A percentile compares a stretch with the other conserved stretches of the same genome.
Conservation (phyloP, 2,797 vertebrate species). For the Brotula barbata region DNA sequence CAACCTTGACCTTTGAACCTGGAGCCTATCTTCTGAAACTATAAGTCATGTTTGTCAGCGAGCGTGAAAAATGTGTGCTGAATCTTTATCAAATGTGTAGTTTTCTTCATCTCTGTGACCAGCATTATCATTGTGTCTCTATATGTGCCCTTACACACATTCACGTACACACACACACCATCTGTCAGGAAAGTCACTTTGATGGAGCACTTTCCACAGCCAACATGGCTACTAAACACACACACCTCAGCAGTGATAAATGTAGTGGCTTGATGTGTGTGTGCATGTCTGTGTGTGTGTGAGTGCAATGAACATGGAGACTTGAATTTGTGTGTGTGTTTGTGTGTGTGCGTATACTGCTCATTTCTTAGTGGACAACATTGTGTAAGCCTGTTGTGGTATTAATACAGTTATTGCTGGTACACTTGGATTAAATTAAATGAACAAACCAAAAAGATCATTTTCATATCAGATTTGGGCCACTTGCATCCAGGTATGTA, state of each 20-base stretch:
- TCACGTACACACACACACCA: slow-evolving; percentile 35
- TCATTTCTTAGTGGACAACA: no score
- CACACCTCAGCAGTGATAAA: slow-evolving; percentile 65
- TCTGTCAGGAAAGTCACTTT: slow-evolving; percentile 47
- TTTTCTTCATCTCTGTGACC: slow-evolving; percentile 38
- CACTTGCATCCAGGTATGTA: no score
- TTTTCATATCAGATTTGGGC: no score
- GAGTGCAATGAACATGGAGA: not conserved
- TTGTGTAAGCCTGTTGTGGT: no score
- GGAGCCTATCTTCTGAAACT: slow-evolving; percentile 8
- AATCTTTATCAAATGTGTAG: slow-evolving; percentile 38
- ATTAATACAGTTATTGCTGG: no score
- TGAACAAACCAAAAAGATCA: no score
- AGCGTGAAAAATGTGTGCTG: not conserved
- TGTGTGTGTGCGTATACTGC: slow-evolving; percentile 2
- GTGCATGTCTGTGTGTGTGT: slow-evolving; percentile 14
- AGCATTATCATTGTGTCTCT: slow-evolving; percentile 33
- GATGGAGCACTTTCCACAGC: slow-evolving; percentile 65
- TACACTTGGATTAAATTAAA: no score
- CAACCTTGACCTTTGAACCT: slow-evolving; percentile 36
- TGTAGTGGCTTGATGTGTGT: slow-evolving; percentile 25
- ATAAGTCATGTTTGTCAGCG: slow-evolving; percentile 13
- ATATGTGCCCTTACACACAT: slow-evolving; percentile 2
- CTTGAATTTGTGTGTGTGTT: not conserved
- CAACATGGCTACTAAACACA: slow-evolving; percentile 63